A percentile compares a stretch with the other conserved stretches of the same genome.
These are phyloP conservation scores for Erannis defoliaria DNA, from an alignment of 2,888 invertebrate genomes.

Conservation along the genomic window DNA sequence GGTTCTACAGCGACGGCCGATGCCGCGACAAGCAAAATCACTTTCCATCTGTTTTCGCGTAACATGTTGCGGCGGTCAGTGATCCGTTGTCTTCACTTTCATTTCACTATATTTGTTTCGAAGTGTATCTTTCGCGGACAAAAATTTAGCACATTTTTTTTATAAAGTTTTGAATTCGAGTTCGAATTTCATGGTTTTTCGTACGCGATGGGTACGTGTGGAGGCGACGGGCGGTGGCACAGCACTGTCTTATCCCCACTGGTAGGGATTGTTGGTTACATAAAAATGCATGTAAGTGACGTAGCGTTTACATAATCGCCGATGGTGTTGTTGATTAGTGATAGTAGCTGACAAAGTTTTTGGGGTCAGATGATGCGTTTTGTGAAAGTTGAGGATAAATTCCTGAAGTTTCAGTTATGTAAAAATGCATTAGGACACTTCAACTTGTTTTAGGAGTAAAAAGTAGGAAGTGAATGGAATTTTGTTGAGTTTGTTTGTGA, in stretches of 20 bases:
- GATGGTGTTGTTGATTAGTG: conserved; percentile 53
- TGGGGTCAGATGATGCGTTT: conserved; percentile 51
- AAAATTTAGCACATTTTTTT: conserved; percentile 58
- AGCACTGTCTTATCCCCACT: conserved; percentile 48
- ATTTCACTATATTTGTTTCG: conserved; percentile 56
- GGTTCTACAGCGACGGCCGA: conserved; percentile 74
- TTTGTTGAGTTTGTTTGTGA: neutral
- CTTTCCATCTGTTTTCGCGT: conserved; percentile 82
- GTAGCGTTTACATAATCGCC: conserved; percentile 55
- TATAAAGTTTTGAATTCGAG: conserved; percentile 9
- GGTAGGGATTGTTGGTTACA: conserved; percentile 50
- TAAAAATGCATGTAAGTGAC: conserved; percentile 64
- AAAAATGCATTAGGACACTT: conserved; percentile 2
- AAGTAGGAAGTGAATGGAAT: neutral
- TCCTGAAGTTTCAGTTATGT: conserved; percentile 18
- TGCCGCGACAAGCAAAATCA: conserved; percentile 73
- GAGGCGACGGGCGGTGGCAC: conserved; percentile 45
- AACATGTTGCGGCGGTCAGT: conserved; percentile 83
- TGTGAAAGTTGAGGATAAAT: conserved; percentile 5
- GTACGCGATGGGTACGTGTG: conserved; percentile 48
- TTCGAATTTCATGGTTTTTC: conserved; percentile 56
- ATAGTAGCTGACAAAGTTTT: conserved; percentile 56
- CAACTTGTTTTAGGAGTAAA: neutral
- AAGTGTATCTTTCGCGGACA: conserved; percentile 40
- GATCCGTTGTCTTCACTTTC: conserved; percentile 79